These are phyloP conservation scores for Odocoileus virginianus DNA, from an alignment of 2,113 vertebrate species.

Conservation along the genomic window DNA sequence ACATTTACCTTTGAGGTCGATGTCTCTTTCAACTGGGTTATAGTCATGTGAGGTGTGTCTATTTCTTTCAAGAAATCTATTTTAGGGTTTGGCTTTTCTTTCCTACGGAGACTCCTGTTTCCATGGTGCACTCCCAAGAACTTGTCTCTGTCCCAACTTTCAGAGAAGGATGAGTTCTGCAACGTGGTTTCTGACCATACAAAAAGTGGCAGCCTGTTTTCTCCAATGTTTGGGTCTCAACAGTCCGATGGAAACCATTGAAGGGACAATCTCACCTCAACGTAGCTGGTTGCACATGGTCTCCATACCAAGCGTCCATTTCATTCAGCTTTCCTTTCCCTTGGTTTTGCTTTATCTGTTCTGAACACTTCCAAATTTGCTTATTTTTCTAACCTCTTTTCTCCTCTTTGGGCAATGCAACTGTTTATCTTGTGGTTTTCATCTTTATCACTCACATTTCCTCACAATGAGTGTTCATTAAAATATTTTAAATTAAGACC, in stretches of 20 bases:
- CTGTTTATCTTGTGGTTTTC: constrained; percentile 31
- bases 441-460: constrained; percentile 66
- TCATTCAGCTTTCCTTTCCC: fast-evolving
- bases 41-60: fast-evolving
- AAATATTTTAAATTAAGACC: constrained; percentile 79
- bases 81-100: not conserved
- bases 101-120: fast-evolving
- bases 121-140: fast-evolving
- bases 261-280: fast-evolving
- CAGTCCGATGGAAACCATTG: too few species aligned
- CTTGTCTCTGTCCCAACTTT: fast-evolving
- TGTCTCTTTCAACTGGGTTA: not conserved
- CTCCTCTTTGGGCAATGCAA: not conserved
- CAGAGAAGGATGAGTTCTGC: fast-evolving
- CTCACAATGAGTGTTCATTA: constrained; percentile 73
- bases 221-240: not conserved
- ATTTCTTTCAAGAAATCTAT: not conserved
- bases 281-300: fast-evolving
- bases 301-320: fast-evolving
- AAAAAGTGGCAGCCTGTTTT: not conserved
- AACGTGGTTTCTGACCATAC: fast-evolving
- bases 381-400: constrained; percentile 65
- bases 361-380: constrained; percentile 60
- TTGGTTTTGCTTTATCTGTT: not conserved
- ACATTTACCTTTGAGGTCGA: not conserved